Evolutionary conservation across 2,888 invertebrate species (phyloP).

Genomic region (Schrankia costaestrigalis): DNA sequence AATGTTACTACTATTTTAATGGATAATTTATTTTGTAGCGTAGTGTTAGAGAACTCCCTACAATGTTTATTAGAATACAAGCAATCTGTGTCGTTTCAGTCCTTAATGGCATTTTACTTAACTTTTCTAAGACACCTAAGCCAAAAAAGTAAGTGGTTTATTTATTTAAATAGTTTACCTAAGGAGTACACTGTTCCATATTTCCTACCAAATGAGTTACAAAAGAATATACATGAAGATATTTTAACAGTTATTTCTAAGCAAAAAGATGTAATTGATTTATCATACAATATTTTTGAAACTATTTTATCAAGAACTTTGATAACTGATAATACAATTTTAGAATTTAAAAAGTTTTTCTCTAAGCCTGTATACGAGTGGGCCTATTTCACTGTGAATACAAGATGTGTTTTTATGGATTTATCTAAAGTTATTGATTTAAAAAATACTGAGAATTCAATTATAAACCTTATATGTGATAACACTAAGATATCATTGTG

Average conservation of each 20-base stretch:
- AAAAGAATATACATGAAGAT: conserved; percentile 78
- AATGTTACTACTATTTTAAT: conserved; percentile 79
- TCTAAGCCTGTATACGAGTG: conserved; percentile 83
- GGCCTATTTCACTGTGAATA: conserved; percentile 93
- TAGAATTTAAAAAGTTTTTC: conserved; percentile 55
- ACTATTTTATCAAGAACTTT: conserved; percentile 59
- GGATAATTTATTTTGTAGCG: conserved; percentile 75
- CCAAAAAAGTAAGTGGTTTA: conserved; percentile 77
- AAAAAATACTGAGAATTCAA: conserved; percentile 58
- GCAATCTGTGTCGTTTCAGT: conserved; percentile 82
- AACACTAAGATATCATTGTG: conserved; percentile 87
- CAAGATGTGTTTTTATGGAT: conserved; percentile 89
- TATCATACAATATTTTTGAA: conserved; percentile 66
- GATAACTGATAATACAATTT: conserved; percentile 63
- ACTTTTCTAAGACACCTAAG: conserved; percentile 83
- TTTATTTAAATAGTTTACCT: conserved; percentile 87
- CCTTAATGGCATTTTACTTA: conserved; percentile 87
- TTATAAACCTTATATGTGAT: conserved; percentile 74
- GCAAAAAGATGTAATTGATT: conserved; percentile 71
- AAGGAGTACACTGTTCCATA: conserved; percentile 84
- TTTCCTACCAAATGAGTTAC: conserved; percentile 81
- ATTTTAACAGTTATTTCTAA: conserved; percentile 75
- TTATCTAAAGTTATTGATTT: conserved; percentile 66
- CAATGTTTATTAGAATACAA: conserved; percentile 65
- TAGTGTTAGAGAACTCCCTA: conserved; percentile 62